Conservation (phyloP, 2,113 vertebrate species). For the Diadophis punctatus region DNA sequence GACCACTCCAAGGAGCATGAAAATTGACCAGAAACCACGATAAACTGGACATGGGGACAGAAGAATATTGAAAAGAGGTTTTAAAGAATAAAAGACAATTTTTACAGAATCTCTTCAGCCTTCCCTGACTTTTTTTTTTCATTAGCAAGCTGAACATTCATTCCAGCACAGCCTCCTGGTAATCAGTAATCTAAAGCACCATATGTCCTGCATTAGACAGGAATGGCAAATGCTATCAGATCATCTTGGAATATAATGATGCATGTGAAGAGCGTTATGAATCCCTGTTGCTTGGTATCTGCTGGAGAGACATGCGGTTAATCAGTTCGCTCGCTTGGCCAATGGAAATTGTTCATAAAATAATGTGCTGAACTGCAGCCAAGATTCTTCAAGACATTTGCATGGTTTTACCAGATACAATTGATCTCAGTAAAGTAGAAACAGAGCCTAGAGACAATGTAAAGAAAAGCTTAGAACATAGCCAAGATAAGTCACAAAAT, state of each 20-base stretch:
- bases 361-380: conserved; percentile 11
- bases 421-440: conserved; percentile 30
- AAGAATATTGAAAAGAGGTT: conserved; percentile 12
- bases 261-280: neutral
- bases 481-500: neutral
- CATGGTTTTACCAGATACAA: conserved; percentile 1
- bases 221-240: conserved; percentile 7
- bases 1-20: conserved; percentile 87
- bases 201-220: conserved; percentile 6
- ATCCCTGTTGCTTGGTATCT: conserved; percentile 7
- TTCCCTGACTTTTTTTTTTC: neutral
- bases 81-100: conserved; percentile 30
- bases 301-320: neutral
- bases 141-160: conserved; percentile 18
- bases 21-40: conserved; percentile 92
- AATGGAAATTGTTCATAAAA: conserved; percentile 39
- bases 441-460: neutral
- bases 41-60: conserved; percentile 75
- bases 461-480: neutral
- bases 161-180: neutral
- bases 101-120: neutral
- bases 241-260: conserved; percentile 12
- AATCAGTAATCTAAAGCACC: neutral
- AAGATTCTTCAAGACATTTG: conserved; percentile 21
- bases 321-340: conserved; percentile 21